Base-by-base conservation (phyloP, 53 echinoderm and acorn worm species). In the Holothuria leucospilota region DNA sequence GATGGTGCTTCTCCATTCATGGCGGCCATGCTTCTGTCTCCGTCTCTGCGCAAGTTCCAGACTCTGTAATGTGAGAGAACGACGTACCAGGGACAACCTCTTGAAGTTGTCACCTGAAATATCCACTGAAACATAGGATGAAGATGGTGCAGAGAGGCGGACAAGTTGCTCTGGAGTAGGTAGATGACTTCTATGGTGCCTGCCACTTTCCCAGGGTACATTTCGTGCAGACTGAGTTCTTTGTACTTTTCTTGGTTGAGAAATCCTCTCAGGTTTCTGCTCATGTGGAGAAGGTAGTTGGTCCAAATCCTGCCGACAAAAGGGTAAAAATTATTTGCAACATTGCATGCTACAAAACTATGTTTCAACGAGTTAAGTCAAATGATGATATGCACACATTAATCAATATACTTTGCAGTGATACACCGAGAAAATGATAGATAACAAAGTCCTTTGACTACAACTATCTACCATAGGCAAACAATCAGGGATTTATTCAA, bases 161-260 rank as follows among this genome's bases (percentile, higher is more conserved):
- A 92, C 73, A 46, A 93, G 87, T 82, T 98, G 95, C 71, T 98
- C 98, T 3, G 98, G 98, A 21, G 98, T 98, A 10, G 98, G 98
- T 29, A 98, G 92, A 20, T 95, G 93, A 38, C 91, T 90, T 21
- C 93, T 90, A 39, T 86, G 66, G 6, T 90, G 91, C 63, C 87
- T 89, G 64, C 91, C 69, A 42, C 89, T 86, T 70, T 91, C 91
- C 49, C 89, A 90, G 12, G 93, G 80, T 68, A 90, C 84, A 73
- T 95, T 95, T 7, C 85, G 90, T n/a, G 95, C 98, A 23, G 98
- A 98, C 51, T 90, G 92, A 39, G 92, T 92, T 7, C 98, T 69
- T 71, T 88, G 42, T 10, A 87, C 85, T 62, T 90, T 89, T 69
- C 84, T 85, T 56, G 92, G 81, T 71, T 87, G 79, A 13, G 90